phyloP scores from a whole-genome alignment of 2,113 vertebrate species.

The Ciconia boyciana region DNA sequence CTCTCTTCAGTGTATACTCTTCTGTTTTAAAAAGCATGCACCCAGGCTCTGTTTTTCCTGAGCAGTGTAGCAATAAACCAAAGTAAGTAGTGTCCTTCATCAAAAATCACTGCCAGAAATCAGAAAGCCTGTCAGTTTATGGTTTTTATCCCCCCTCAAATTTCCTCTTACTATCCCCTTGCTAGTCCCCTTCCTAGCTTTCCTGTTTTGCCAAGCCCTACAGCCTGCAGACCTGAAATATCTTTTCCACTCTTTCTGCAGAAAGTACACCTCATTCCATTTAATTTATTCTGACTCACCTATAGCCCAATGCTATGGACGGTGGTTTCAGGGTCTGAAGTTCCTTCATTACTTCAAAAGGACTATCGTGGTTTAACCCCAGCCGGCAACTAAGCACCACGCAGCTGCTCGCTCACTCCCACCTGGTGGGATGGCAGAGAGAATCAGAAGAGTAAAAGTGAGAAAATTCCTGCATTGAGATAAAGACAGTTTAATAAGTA shows the following conservation, averaged over 20 bases:
- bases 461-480: no score
- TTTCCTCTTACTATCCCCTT: not conserved
- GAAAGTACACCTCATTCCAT: not conserved
- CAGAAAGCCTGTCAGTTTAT: not conserved
- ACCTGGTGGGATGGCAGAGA: no score
- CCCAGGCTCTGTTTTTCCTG: not conserved
- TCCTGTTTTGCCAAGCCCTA: not conserved
- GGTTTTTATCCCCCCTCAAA: not conserved
- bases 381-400: no score
- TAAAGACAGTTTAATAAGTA: no score
- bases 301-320: not conserved
- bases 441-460: no score
- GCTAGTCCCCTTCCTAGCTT: not conserved
- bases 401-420: no score
- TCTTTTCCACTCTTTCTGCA: not conserved
- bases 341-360: not conserved
- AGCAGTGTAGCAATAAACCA: not conserved
- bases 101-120: slow-evolving; percentile 11
- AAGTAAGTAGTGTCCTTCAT: not conserved
- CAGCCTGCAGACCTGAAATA: not conserved
- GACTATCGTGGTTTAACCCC: no score
- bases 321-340: not conserved
- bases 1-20: not conserved
- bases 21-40: not conserved
- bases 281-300: not conserved